Percentiles rank a stretch among this genome's conserved stretches.
These are phyloP conservation scores for Tholera decimalis DNA, from an alignment of 2,888 invertebrate genomes.

Conservation along the genomic window DNA sequence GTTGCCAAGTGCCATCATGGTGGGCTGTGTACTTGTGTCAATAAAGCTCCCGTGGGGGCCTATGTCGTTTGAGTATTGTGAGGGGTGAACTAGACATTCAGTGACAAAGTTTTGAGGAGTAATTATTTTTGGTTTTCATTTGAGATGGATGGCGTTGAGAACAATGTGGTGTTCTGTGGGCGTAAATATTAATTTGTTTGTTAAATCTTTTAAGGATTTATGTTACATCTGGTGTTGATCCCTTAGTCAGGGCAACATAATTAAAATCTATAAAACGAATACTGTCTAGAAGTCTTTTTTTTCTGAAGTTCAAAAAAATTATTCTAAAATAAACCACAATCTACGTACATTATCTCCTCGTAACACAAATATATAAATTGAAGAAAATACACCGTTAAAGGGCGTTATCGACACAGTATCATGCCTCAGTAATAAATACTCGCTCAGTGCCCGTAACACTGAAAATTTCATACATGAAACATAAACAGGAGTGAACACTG, in stretches of 20 bases:
- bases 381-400: slow-evolving; percentile 59
- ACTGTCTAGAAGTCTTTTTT: background rate
- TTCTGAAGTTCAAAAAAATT: background rate
- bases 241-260: background rate
- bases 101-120: slow-evolving; percentile 52
- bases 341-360: slow-evolving; percentile 24
- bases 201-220: slow-evolving; percentile 1
- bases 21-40: slow-evolving; percentile 74
- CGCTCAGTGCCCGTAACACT: slow-evolving; percentile 74
- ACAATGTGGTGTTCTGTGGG: slow-evolving; percentile 37
- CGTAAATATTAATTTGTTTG: slow-evolving; percentile 15
- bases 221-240: background rate
- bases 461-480: slow-evolving; percentile 83
- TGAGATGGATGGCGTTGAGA: slow-evolving; percentile 15
- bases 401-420: slow-evolving; percentile 70
- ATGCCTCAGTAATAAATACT: slow-evolving; percentile 77
- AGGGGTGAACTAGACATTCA: slow-evolving; percentile 57
- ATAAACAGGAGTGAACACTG: slow-evolving; percentile 84
- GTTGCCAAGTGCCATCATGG: slow-evolving; percentile 84
- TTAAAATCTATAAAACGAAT: background rate
- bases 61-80: slow-evolving; percentile 42
- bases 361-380: slow-evolving; percentile 57
- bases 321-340: slow-evolving; percentile 16
- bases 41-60: slow-evolving; percentile 78
- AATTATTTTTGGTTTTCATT: slow-evolving; percentile 63